Base-by-base conservation (phyloP, 2,113 vertebrate genomes). In the Puma concolor region DNA sequence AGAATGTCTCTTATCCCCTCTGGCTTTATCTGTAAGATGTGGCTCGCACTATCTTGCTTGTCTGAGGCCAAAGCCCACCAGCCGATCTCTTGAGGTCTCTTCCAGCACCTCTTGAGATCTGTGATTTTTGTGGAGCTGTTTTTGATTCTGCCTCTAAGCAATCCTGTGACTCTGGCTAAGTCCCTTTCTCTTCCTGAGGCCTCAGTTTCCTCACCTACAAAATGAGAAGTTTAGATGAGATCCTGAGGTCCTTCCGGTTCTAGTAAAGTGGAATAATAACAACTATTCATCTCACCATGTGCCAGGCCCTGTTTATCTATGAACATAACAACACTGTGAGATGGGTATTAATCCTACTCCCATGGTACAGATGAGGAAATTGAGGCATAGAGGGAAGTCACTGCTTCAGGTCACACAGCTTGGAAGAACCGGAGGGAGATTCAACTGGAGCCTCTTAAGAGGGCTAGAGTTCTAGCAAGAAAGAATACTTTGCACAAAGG, bases 1-100 rank as follows among this genome's bases (percentile, higher is more conserved):
- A 96, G 54, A 93, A 54, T 1, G 16, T 36, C 69, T 97, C 92
- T 93, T 69, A 64, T 64, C 72, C 92, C 5, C 36, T 29, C 19
- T 36, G 52, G 81, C 31, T 94, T 98, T 97, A 98, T 96, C 98
- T 97, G 31, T 44, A 27, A 88, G 92, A 89, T 97, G 97, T 87
- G 96, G 96, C 97, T 98, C 95, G 36, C 69, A 57, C 89, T 98
- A 97, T 90, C 97, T 97, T 86, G 48, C 84, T 92, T 74, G 89
- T 95, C 60, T 94, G 97, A 98, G 79, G 87, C 63, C 71, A 77
- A 77, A 97, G 94, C 88, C 95, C 87, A 79, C 96, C 44, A 93
- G 91, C 93, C 63, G 63, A 84, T 96, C 64, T 94, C 79, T 87
- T 97, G 94, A 97, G 96, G 95, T 97, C 93, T 94, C 80, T 86